Base-by-base conservation (phyloP, 2,113 vertebrate species). In the Saccopteryx leptura region DNA sequence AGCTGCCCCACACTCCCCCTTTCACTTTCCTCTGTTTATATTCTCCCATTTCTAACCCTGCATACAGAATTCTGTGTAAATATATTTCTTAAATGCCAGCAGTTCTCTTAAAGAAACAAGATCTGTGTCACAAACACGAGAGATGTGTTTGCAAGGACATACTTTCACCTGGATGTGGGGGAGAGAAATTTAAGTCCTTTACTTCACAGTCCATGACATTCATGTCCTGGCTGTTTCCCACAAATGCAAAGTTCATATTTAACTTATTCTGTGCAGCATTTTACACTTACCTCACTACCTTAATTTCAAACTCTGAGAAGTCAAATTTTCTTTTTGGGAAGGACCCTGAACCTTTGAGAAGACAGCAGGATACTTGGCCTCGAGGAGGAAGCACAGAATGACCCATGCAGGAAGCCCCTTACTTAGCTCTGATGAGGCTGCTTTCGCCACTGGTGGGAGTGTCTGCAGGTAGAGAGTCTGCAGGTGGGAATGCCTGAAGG, bases 31-130 rank as follows among this genome's bases (percentile, higher is more conserved):
- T 39, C 39, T 39, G 39, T 39, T 39, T 39, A 39, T 39, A 39
- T 39, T 39, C 39, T 39, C 39, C 39, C 39, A 39, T 3, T 39
- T 39, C 39, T 39, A 39, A 39, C 39, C 39, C 39, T 39, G 39
- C 39, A 3, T 39, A 39, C 39, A 39, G 39, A 39, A 39, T 39
- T 39, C 39, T 39, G 39, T 39, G 39, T 39, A 39, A 39, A 39
- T 68, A 69, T n/a, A 46, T 78, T 92, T 90, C 52, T 84, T 74
- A 97, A 90, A 56, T 46, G 60, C 17, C n/a, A 74, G 26, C 18
- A 2, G 14, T 66, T 14, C 5, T 91, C 71, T 65, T 48, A 87
- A 80, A 88, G 54, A 85, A 88, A 80, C 3, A 92, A 5, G 71
- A 81, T 11, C n/a, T 80, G 26, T 13, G 8, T 23, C 89, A 8